A percentile compares a stretch with the other conserved stretches of the same genome.
Conservation (phyloP, 2,797 vertebrate species). For the Capromys pilorides region DNA sequence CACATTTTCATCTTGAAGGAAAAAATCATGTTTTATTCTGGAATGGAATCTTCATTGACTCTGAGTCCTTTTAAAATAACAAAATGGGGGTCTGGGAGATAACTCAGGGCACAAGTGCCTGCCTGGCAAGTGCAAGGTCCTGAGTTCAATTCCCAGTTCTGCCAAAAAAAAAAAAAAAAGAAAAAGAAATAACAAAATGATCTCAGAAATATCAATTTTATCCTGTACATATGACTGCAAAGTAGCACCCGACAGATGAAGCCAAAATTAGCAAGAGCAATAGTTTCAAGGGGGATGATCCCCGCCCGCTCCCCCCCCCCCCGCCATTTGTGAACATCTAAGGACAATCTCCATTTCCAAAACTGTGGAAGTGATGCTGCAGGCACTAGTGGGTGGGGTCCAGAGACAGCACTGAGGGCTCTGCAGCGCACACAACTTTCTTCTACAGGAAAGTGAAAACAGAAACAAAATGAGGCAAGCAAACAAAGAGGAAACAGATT, state of each 20-base stretch:
- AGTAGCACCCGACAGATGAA: neutral
- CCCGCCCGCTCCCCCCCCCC: no score
- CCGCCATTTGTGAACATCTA: neutral
- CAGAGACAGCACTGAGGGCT: no score
- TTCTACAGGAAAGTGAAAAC: neutral
- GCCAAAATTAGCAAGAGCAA: neutral
- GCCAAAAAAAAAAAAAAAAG: no score
- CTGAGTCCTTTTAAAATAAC: neutral
- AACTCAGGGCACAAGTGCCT: no score
- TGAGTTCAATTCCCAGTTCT: no score
- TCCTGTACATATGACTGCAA: neutral
- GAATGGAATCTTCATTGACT: neutral
- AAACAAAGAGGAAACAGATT: neutral
- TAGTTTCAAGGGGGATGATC: neutral
- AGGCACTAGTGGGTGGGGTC: neutral
- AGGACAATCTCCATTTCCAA: neutral
- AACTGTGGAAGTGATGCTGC: neutral
- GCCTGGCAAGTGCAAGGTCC: no score
- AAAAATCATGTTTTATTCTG: neutral
- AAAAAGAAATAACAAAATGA: constrained; percentile 29
- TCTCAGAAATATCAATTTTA: neutral
- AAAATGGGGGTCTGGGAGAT: no score
- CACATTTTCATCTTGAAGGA: neutral
- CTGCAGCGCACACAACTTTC: neutral
- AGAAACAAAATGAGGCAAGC: neutral